phyloP scores from a whole-genome alignment of 2,113 vertebrate genomes.

The Eptesicus fuscus region DNA sequence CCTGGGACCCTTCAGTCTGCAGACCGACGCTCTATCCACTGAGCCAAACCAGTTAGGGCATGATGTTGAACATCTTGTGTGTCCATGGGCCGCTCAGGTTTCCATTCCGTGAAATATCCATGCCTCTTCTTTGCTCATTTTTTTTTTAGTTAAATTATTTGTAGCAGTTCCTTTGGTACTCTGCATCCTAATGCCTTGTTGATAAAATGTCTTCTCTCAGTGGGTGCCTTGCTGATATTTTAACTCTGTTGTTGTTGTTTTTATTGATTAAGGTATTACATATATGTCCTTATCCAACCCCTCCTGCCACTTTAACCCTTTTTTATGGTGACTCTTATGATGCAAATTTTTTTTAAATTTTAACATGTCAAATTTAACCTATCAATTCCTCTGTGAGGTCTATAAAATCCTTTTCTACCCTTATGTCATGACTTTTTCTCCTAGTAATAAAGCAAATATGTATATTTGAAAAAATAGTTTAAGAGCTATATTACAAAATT shows the following conservation, averaged over 20 bases:
- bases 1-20: too few species aligned
- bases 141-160: too few species aligned
- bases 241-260: too few species aligned
- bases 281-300: too few species aligned
- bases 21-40: too few species aligned
- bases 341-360: not conserved
- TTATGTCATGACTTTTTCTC: not conserved
- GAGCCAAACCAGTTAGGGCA: too few species aligned
- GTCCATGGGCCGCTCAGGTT: not conserved
- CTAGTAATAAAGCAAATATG: not conserved
- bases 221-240: not conserved
- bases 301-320: too few species aligned
- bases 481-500: not conserved
- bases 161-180: not conserved
- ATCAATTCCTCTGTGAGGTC: not conserved
- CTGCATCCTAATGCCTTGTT: not conserved
- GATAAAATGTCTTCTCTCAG: not conserved
- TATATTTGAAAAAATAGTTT: not conserved
- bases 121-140: not conserved
- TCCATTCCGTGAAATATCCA: not conserved
- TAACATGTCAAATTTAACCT: not conserved
- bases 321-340: not conserved
- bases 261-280: too few species aligned
- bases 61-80: fast-evolving
- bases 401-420: not conserved